Evolutionary conservation across 2,888 invertebrate genomes (phyloP).

Genomic region (Eustalomyia histrio): DNA sequence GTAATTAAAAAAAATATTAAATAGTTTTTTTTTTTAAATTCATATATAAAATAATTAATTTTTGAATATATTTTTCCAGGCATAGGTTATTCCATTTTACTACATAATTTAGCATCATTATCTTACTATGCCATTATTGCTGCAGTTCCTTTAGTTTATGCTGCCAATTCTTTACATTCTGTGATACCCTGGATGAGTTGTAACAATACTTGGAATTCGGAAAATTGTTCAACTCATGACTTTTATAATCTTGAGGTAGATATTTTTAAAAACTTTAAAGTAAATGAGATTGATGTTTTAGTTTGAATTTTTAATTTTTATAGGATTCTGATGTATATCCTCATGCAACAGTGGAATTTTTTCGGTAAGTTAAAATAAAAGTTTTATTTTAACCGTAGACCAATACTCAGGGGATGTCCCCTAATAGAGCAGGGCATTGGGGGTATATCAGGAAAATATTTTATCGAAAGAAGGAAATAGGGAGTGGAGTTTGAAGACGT

Average conservation of each 20-base stretch:
- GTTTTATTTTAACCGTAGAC: too few species aligned
- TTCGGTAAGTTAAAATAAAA: slow-evolving; percentile 70
- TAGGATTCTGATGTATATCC: slow-evolving; percentile 69
- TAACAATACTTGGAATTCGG: slow-evolving; percentile 89
- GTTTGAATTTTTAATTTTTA: not conserved
- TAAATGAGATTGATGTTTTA: not conserved
- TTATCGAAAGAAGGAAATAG: too few species aligned
- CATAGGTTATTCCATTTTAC: slow-evolving; percentile 85
- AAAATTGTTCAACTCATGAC: slow-evolving; percentile 73
- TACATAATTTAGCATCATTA: slow-evolving; percentile 89
- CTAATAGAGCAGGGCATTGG: too few species aligned
- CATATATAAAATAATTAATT: slow-evolving; percentile 1
- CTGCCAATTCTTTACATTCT: slow-evolving; percentile 84
- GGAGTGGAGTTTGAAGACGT: too few species aligned
- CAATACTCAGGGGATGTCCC: too few species aligned
- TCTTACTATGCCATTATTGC: slow-evolving; percentile 91
- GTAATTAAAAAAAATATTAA: slow-evolving; percentile 79
- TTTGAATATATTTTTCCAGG: slow-evolving; percentile 67
- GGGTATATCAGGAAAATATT: too few species aligned
- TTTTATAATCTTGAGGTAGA: slow-evolving; percentile 71
- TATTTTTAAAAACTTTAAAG: slow-evolving; percentile 4
- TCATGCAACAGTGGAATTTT: slow-evolving; percentile 76
- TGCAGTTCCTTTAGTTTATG: slow-evolving; percentile 90
- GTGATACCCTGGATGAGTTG: slow-evolving; percentile 90
- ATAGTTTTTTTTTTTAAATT: not conserved